Evolutionary conservation across 1,140 invertebrate genomes (phyloP), one percentile per base, ranked within the genome.

Genomic region (Trichogramma pretiosum): DNA sequence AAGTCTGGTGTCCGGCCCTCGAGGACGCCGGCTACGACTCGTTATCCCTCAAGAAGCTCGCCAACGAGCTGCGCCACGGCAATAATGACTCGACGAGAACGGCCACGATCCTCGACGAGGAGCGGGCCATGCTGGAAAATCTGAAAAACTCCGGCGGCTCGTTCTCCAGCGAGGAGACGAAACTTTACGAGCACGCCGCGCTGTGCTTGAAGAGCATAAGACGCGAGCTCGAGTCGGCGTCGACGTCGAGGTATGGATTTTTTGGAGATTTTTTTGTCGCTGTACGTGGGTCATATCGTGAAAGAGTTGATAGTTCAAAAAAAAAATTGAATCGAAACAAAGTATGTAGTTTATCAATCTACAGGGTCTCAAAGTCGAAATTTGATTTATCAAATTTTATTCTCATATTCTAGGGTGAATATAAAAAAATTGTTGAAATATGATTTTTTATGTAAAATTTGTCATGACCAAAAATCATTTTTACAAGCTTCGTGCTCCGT

Each of bases 1-100:
- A 69, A 50, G 68, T 72, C 34, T 72, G 68, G 68, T 57, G 50
- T 3, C 68, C 69, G 4, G 59, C 61, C 1, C 43, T 72, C 1
- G 53, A 59, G 16, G 61, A 56, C 0, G 61, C 60, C 2, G 65
- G 65, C 4, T 36, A 66, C 0, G 59, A 58, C 33, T 39, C 60
- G 0, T 53, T 58, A 0, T 59, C 51, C 17, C 37, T 70, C 18
- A 65, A 61, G 30, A 66, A 63, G 35, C 48, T 72, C 8, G 67
- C 70, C 32, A 58, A 64, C 33, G 63, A 65, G 41, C 56, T 72
- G 3, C n/a, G n/a, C n/a, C n/a, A n/a, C n/a, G n/a, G n/a, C n/a
- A n/a, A n/a, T n/a, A n/a, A n/a, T n/a, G 52, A 68, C 2, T 67
- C 62, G 7, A 60, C 62, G 8, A 52, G 56, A 47, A 21, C 56